Conservation (phyloP, 2,888 invertebrate genomes). For the Drosophila lacicola region DNA sequence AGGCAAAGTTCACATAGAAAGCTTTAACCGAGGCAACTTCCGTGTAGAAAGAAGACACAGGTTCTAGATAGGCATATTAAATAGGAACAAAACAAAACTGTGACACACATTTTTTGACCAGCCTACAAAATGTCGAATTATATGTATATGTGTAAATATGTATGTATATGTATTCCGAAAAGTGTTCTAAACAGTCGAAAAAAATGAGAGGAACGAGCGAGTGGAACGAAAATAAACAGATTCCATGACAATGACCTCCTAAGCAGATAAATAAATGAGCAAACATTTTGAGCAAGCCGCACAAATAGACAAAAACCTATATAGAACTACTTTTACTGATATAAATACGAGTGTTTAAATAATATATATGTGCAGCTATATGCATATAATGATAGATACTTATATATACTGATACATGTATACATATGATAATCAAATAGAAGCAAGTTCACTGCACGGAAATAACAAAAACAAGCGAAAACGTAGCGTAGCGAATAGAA, state of each 20-base stretch:
- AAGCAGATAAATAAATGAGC: slow-evolving; percentile 57
- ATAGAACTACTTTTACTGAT: slow-evolving; percentile 4
- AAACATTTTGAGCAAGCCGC: slow-evolving; percentile 56
- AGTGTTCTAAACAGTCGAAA: slow-evolving; percentile 3
- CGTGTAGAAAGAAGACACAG: not conserved
- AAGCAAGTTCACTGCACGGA: slow-evolving; percentile 74
- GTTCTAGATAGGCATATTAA: not conserved
- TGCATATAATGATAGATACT: slow-evolving; percentile 4
- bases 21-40: not conserved
- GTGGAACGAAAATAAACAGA: slow-evolving; percentile 57
- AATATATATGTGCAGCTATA: slow-evolving; percentile 1
- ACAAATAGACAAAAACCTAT: slow-evolving; percentile 24
- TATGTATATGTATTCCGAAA: not conserved
- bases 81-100: slow-evolving; percentile 10
- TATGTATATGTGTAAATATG: not conserved
- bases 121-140: slow-evolving; percentile 6
- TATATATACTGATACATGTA: slow-evolving; percentile 10
- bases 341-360: slow-evolving; percentile 12
- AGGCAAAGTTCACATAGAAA: not conserved
- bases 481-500: slow-evolving; percentile 30
- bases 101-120: slow-evolving; percentile 31
- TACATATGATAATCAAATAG: slow-evolving; percentile 60
- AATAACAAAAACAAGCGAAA: slow-evolving; percentile 54
- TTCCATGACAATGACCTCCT: slow-evolving; percentile 73
- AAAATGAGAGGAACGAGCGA: not conserved